These are phyloP conservation scores for Hippolais icterina DNA, from an alignment of 2,113 vertebrate genomes.

Conservation along the genomic window DNA sequence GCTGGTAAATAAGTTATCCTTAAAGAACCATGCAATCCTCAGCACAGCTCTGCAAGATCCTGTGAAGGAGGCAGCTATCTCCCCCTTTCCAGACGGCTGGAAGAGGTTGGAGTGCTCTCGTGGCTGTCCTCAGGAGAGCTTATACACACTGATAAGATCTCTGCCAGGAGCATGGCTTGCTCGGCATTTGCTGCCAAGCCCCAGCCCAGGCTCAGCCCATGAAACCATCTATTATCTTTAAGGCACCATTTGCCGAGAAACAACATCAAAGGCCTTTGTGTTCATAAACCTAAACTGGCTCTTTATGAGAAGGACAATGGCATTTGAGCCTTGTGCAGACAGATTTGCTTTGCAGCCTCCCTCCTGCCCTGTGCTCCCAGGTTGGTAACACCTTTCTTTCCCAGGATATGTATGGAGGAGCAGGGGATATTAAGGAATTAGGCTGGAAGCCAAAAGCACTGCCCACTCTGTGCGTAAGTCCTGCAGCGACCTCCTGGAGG, in stretches of 20 bases:
- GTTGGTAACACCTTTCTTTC: not conserved
- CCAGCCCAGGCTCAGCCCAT: not conserved
- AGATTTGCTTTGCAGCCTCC: not conserved
- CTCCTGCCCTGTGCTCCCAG: not conserved
- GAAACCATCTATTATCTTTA: not conserved
- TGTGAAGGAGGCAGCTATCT: not conserved
- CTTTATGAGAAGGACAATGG: not conserved
- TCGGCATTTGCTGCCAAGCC: not conserved
- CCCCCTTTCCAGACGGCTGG: not conserved
- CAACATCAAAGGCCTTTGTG: conserved; percentile 21
- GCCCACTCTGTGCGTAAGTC: not conserved
- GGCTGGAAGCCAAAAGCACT: not conserved
- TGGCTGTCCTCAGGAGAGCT: not conserved
- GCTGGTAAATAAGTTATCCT: not conserved
- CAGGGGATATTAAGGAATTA: not conserved
- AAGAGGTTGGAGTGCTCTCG: not conserved
- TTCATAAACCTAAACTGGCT: not conserved
- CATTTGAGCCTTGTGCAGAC: not conserved
- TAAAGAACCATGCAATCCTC: not conserved
- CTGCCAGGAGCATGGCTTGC: rapidly evolving
- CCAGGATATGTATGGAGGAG: not conserved
- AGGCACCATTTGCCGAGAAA: not conserved
- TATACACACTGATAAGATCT: rapidly evolving
- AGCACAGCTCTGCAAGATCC: not conserved
- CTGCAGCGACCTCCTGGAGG: not conserved